phyloP scores from a whole-genome alignment of 1,140 invertebrate genomes.

The Eriosoma lanigerum region DNA sequence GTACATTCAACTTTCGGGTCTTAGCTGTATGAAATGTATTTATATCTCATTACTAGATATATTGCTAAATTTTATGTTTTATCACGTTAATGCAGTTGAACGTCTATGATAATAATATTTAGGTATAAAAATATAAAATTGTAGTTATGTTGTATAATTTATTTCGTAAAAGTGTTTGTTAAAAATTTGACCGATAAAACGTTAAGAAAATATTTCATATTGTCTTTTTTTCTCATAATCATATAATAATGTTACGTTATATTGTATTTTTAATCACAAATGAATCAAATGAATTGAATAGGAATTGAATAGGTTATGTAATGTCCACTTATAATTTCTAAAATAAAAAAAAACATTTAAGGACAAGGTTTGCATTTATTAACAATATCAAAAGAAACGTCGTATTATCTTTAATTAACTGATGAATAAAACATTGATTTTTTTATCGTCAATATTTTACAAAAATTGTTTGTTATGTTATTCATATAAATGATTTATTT shows the following conservation, averaged over 20 bases:
- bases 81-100: too few relatives aligned
- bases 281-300: not conserved
- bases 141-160: too few relatives aligned
- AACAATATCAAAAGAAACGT: too few relatives aligned
- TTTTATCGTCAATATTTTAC: not conserved
- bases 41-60: too few relatives aligned
- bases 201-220: not conserved
- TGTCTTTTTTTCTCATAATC: not conserved
- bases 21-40: too few relatives aligned
- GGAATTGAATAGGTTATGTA: not conserved
- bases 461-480: not conserved
- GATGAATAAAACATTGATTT: not conserved
- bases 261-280: not conserved
- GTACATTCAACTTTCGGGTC: too few relatives aligned
- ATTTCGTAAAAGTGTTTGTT: too few relatives aligned
- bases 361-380: constrained; percentile 5
- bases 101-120: too few relatives aligned
- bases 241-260: not conserved
- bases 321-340: not conserved
- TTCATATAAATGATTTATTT: too few relatives aligned
- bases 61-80: too few relatives aligned
- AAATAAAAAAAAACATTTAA: not conserved
- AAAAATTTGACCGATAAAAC: not conserved
- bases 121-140: too few relatives aligned
- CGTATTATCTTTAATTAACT: too few relatives aligned